A percentile compares a stretch with the other conserved stretches of the same genome.
Evolutionary conservation across 2,113 vertebrate genomes (phyloP).

Genomic region (Catharus fuscescens): DNA sequence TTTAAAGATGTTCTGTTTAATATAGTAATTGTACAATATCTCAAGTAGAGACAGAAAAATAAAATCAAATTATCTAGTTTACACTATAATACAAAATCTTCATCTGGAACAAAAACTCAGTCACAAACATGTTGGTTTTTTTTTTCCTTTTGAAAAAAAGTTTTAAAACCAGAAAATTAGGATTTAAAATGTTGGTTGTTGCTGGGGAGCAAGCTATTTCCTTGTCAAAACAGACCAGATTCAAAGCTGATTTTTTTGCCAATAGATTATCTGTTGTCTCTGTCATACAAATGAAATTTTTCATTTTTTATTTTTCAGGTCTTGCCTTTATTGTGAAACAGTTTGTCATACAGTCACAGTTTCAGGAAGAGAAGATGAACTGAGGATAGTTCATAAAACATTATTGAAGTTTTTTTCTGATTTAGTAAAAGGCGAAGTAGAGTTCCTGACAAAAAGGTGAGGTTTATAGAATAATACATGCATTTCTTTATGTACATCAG

Average conservation of each 20-base stretch:
- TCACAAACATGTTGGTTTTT: neutral
- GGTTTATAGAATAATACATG: neutral
- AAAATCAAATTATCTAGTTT: neutral
- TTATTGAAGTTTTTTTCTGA: conserved; percentile 85
- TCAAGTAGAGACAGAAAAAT: neutral
- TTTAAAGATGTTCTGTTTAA: neutral
- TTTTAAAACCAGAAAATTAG: neutral
- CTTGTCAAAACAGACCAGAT: neutral
- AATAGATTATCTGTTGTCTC: neutral
- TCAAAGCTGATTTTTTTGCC: neutral
- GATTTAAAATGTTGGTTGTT: neutral
- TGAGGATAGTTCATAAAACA: conserved; percentile 77
- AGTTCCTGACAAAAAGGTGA: conserved; percentile 81
- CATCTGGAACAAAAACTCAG: neutral
- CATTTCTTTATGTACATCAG: neutral
- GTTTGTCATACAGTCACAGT: conserved; percentile 83
- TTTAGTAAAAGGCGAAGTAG: conserved; percentile 87
- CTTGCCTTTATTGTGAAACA: conserved; percentile 72
- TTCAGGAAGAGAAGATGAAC: conserved; percentile 71
- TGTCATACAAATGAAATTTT: neutral
- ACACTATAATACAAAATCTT: neutral
- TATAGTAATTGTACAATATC: neutral
- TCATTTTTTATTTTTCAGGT: conserved; percentile 67
- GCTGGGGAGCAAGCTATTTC: neutral
- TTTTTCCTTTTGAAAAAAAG: neutral